Base-by-base conservation (phyloP, 2,113 vertebrate genomes). In the Serilophus lunatus region DNA sequence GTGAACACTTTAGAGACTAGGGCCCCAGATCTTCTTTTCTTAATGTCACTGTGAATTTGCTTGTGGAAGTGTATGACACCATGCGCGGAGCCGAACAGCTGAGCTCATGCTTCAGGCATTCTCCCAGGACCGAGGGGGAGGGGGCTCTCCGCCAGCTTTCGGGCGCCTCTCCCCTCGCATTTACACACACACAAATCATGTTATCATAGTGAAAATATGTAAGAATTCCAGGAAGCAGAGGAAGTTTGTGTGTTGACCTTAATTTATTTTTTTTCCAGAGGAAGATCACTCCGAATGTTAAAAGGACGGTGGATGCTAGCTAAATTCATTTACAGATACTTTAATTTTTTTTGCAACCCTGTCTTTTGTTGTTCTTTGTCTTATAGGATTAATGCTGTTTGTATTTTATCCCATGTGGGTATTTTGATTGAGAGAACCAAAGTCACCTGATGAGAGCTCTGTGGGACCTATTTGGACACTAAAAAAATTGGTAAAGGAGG, bases 81-180 rank as follows among this genome's bases (percentile, higher is more conserved):
- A 92, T 77, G 96, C 90, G 7, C 51, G 18, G 93, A 95, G 93
- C 95, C 57, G 61, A 93, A 90, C 97, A 97, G 97, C 97, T 98
- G 97, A 98, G 96, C 97, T 98, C 97, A 97, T 97, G 96, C 97
- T 97, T 87, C 90, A 96, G 97, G 97, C 97, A 98, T 97, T 87
- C 97, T 97, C 97, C 93, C 90, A 95, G 97, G 95, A 86, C 76
- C 28, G 35, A 42, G 45, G 90, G 95, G 96, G 94, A 96, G 96
- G 95, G 96, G 89, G 87, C 59, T 85, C 83, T 68, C 74, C 35
- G 82, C 92, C 80, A 95, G 90, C 86, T 90, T 95, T 93, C 86
- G 57, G 84, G 86, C 5, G 59, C 76, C 79, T 92, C 91, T 91
- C 78, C 95, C 87, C 78, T 96, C 53, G 29, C 97, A 96, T 96